Percentiles rank a stretch among this genome's conserved stretches.
phyloP scores from a whole-genome alignment of 2,888 invertebrate species.

The Rhopalosiphum nymphaeae region DNA sequence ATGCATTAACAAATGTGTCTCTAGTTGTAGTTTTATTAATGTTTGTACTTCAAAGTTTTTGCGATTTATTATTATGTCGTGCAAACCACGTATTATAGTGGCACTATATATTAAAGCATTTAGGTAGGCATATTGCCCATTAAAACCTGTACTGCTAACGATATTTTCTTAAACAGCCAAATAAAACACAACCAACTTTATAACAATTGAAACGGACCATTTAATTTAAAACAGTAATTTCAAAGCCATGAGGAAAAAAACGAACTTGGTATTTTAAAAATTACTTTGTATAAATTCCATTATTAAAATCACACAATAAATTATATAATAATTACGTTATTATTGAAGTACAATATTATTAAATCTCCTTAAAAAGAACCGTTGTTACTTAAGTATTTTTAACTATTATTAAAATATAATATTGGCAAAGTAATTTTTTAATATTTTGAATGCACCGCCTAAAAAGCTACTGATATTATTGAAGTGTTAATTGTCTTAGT shows the following conservation, averaged over 20 bases:
- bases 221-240: constrained; percentile 29
- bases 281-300: background rate
- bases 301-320: background rate
- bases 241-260: background rate
- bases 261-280: background rate
- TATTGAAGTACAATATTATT: background rate
- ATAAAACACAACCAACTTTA: constrained; percentile 49
- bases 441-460: background rate
- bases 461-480: background rate
- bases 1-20: constrained; percentile 11
- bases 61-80: constrained; percentile 57
- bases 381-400: background rate
- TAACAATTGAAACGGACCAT: constrained; percentile 34
- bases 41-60: constrained; percentile 39
- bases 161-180: constrained; percentile 33
- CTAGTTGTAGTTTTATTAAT: constrained; percentile 43
- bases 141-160: constrained; percentile 42
- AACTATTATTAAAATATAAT: background rate
- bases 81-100: constrained; percentile 31
- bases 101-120: background rate
- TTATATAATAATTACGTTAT: background rate
- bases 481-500: background rate
- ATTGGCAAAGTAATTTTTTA: background rate
- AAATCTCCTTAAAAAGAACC: background rate
- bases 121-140: constrained; percentile 32